These are phyloP conservation scores for Muricea muricata DNA, from an alignment of 92 coral and sea anemone genomes.

Conservation along the genomic window DNA sequence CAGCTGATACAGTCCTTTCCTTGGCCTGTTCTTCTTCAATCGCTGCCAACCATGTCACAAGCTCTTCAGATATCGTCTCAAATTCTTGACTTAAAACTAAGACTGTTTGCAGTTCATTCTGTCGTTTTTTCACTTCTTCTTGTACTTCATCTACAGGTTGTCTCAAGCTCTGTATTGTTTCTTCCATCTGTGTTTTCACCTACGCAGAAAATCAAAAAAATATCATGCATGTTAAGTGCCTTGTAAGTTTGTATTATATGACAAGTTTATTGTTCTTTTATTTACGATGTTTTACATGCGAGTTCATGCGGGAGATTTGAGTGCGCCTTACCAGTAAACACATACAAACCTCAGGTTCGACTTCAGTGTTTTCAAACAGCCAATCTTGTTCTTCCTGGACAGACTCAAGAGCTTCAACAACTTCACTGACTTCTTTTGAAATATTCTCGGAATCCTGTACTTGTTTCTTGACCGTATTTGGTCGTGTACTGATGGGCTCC, in stretches of 20 bases:
- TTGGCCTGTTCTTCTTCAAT: conserved; percentile 80
- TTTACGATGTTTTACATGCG: too few species aligned
- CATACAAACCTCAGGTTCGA: conserved; percentile 51
- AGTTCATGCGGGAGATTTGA: too few species aligned
- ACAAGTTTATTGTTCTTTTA: conserved; percentile 63
- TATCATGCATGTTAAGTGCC: background rate
- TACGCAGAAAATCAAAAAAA: background rate
- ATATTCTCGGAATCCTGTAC: conserved; percentile 73
- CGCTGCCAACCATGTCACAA: conserved; percentile 80
- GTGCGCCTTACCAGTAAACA: conserved; percentile 33
- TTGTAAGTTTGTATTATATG: background rate
- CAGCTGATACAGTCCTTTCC: conserved; percentile 80
- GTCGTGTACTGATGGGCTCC: conserved; percentile 80
- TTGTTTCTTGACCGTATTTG: conserved; percentile 82
- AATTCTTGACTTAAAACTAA: conserved; percentile 85
- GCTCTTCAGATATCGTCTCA: conserved; percentile 80
- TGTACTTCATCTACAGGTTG: conserved; percentile 79
- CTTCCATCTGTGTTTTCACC: conserved; percentile 6
- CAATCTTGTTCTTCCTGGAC: conserved; percentile 87
- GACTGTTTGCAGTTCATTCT: conserved; percentile 77
- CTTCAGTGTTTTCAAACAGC: conserved; percentile 80
- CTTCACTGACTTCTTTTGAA: conserved; percentile 73
- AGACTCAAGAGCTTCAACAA: conserved; percentile 73
- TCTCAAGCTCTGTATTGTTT: conserved; percentile 25
- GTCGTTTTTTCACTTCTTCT: conserved; percentile 74